These are phyloP conservation scores for Malthinus flaveolus DNA, from an alignment of 2,888 invertebrate species.

Conservation along the genomic window DNA sequence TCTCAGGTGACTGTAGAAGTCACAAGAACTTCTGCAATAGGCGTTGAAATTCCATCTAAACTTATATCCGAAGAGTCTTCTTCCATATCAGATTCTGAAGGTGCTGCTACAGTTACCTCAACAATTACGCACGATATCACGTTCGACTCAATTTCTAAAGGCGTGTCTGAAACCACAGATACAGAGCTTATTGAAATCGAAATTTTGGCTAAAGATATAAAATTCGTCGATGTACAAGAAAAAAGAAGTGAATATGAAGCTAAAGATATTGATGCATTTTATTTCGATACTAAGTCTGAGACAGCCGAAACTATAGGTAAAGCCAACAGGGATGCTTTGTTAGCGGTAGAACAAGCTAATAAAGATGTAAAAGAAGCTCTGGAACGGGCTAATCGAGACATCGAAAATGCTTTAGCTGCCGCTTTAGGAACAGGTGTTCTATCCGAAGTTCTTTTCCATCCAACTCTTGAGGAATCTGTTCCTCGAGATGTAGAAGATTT, in stretches of 20 bases:
- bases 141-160: neutral
- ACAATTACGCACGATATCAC: too few relatives aligned
- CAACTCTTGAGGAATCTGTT: neutral
- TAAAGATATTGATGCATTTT: neutral
- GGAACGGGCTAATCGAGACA: slow-evolving; percentile 14
- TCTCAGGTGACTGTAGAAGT: neutral
- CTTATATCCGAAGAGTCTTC: too few relatives aligned
- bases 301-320: slow-evolving; percentile 10
- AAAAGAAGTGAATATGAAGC: neutral
- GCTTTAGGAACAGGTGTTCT: neutral
- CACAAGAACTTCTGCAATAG: neutral
- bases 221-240: neutral
- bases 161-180: neutral
- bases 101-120: too few relatives aligned
- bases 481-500: neutral
- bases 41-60: neutral
- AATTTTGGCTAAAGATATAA: neutral
- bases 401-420: slow-evolving; percentile 8
- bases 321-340: slow-evolving; percentile 16
- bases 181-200: neutral
- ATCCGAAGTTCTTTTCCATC: neutral
- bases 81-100: too few relatives aligned
- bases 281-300: too few relatives aligned
- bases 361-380: slow-evolving; percentile 12
- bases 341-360: slow-evolving; percentile 14